Conservation (phyloP, 2,113 vertebrate species). For the Enhydra lutris region DNA sequence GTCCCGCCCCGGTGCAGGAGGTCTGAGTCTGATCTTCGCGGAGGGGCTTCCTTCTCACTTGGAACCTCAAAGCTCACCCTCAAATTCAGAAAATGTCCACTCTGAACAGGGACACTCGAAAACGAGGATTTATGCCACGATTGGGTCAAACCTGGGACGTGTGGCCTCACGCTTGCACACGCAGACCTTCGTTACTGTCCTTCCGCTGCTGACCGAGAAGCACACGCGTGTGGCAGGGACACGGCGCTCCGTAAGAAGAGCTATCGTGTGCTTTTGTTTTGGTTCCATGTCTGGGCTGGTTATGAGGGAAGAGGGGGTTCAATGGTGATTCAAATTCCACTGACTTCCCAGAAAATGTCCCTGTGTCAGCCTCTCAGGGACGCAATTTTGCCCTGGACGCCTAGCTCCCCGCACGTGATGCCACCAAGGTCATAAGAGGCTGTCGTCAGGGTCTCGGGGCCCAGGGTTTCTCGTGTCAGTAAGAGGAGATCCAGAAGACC, state of each 20-base stretch:
- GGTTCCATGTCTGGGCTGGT: background rate
- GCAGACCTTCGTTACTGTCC: rapidly evolving
- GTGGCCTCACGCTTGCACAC: background rate
- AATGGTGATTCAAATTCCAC: background rate
- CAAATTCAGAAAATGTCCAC: background rate
- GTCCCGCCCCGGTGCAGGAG: rapidly evolving
- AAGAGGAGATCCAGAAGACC: background rate
- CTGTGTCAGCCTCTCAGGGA: rapidly evolving
- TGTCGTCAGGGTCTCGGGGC: rapidly evolving
- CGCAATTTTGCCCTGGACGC: rapidly evolving
- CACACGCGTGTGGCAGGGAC: rapidly evolving
- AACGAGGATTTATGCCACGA: background rate
- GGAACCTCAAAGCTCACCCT: background rate
- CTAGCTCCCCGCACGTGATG: rapidly evolving
- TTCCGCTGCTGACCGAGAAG: rapidly evolving
- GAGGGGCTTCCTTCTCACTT: background rate
- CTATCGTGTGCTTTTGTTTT: background rate
- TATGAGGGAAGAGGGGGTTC: no score
- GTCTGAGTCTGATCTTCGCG: background rate
- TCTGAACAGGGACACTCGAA: background rate
- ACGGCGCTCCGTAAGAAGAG: rapidly evolving
- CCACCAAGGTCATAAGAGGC: background rate
- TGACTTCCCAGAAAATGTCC: background rate
- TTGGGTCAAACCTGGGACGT: background rate
- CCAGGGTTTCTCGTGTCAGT: background rate